Evolutionary conservation across 2,888 invertebrate genomes (phyloP), one percentile per base, ranked within the genome.

Genomic region (Gari tellinella): DNA sequence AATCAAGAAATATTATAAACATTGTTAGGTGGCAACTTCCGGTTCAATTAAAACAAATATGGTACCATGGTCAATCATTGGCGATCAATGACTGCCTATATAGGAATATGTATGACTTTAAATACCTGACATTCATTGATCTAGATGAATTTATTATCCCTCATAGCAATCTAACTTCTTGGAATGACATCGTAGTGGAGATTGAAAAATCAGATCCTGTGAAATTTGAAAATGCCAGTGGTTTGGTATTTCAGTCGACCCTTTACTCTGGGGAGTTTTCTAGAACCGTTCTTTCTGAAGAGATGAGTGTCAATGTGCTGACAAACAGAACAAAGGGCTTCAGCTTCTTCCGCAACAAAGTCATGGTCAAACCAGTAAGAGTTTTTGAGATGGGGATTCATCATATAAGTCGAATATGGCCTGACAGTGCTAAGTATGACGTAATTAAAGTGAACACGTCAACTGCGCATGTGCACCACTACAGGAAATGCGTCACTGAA

Each of bases 371-470:
- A 40, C 92, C 92, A 4, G 81, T 85, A 43, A 83, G 88, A 63
- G 86, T 92, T 17, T 92, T 91, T 78, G 92, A 92, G 70, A 89
- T 91, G 73, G 92, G 92, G 0, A 92, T 92, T 51, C 92, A 92
- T 72, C 92, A 92, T 80, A 89, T 92, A 26, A 91, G 91, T 70
- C 64, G 72, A 31, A 45, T 79, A 3, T 76, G 76, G 66, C 74
- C 67, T 17, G 73, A 89, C 83, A 81, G 88, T 53, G 89, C 89
- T 43, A 86, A 89, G 21, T 88, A 88, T 61, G 65, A 73, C 14
- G 80, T 88, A 0, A 38, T 57, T 14, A 74, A 76, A 12, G 83
- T 87, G 7, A 67, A 81, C 26, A 65, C 80, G 0, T 56, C 60
- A 4, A 51, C 74, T 1, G 89, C 88, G 7, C 73, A 85, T 26